Evolutionary conservation across 1,140 invertebrate species (phyloP).

Genomic region (Drosophila tani): DNA sequence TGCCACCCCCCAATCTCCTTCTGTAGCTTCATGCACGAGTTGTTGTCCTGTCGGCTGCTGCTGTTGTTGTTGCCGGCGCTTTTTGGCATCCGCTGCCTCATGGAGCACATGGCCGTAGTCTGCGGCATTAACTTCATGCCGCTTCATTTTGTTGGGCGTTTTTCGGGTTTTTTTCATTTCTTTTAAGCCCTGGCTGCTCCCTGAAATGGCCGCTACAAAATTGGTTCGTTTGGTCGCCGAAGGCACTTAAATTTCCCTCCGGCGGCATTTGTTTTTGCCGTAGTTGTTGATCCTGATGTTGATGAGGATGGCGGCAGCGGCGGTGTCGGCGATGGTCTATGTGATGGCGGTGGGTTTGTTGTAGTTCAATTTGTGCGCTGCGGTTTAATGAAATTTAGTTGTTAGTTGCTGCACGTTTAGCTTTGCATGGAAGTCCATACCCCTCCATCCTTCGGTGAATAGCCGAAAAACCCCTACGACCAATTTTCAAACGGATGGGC

Average conservation of each 20-base stretch:
- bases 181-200: constrained; percentile 28
- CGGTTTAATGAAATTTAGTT: constrained; percentile 82
- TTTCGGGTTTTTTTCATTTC: constrained; percentile 17
- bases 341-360: constrained; percentile 47
- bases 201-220: constrained; percentile 61
- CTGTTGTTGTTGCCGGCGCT: constrained; percentile 9
- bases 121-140: constrained; percentile 63
- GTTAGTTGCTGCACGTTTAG: constrained; percentile 81
- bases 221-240: constrained; percentile 74
- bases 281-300: constrained; percentile 37
- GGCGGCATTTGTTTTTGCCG: constrained; percentile 48
- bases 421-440: constrained; percentile 60
- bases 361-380: constrained; percentile 80
- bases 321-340: constrained; percentile 16
- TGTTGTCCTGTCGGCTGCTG: constrained; percentile 43
- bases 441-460: background rate
- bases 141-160: constrained; percentile 58
- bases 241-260: constrained; percentile 78
- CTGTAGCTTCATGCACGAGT: constrained; percentile 75
- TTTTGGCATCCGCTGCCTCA: constrained; percentile 55
- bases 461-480: constrained; percentile 28
- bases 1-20: constrained; percentile 1
- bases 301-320: constrained; percentile 27
- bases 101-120: constrained; percentile 62
- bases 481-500: constrained; percentile 42